phyloP scores from a whole-genome alignment of 1,140 invertebrate genomes.

The Euura saliciscinereae region DNA sequence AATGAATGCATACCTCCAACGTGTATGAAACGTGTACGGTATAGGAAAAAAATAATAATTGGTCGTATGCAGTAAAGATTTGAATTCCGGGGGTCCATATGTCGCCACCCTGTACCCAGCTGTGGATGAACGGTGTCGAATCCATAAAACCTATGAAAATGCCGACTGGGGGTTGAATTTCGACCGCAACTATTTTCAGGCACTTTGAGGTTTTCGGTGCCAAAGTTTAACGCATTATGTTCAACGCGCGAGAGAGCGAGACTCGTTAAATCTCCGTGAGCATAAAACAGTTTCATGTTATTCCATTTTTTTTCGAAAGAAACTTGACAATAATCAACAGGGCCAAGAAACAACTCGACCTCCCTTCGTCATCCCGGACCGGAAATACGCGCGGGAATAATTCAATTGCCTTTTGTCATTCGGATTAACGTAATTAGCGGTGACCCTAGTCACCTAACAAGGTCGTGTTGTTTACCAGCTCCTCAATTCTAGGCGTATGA shows the following conservation, averaged over 20 bases:
- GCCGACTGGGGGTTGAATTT: background rate
- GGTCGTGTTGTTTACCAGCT: background rate
- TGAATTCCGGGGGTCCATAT: constrained; percentile 4
- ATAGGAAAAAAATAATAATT: background rate
- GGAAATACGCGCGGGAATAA: background rate
- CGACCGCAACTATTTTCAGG: constrained; percentile 15
- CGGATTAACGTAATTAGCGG: background rate
- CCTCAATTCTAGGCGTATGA: too few relatives aligned
- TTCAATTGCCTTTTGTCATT: background rate
- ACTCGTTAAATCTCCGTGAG: too few relatives aligned
- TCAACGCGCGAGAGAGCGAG: too few relatives aligned
- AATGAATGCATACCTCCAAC: background rate
- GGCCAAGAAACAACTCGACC: constrained; percentile 21
- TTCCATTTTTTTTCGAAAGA: too few relatives aligned
- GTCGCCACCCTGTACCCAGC: background rate
- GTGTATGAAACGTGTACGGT: background rate
- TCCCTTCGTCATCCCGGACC: background rate
- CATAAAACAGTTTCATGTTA: too few relatives aligned
- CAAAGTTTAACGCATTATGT: background rate
- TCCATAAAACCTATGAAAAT: background rate
- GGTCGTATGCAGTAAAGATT: background rate
- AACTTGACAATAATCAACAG: constrained; percentile 32
- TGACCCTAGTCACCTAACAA: constrained; percentile 2
- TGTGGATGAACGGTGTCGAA: background rate
- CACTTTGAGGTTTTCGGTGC: constrained; percentile 9